These are phyloP conservation scores for Stictonetta naevosa DNA, from an alignment of 2,113 vertebrate species.

Conservation along the genomic window DNA sequence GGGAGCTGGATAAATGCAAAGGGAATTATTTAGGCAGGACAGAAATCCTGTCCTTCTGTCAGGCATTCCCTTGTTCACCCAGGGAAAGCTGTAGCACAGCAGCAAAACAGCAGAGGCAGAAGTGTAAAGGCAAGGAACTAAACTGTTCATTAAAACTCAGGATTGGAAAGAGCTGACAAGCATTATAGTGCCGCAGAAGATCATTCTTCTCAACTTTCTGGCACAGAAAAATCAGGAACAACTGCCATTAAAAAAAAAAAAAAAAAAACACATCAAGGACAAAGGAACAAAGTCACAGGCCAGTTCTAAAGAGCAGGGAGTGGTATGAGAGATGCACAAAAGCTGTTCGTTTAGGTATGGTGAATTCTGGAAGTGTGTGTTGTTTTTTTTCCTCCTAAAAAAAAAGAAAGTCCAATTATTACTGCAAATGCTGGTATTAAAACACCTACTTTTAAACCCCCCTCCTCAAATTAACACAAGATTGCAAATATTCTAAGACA, in stretches of 20 bases:
- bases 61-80: neutral
- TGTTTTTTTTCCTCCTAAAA: neutral
- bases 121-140: conserved; percentile 10
- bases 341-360: neutral
- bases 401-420: neutral
- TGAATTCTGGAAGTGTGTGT: neutral
- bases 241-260: neutral
- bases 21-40: conserved; percentile 20
- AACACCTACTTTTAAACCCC: neutral
- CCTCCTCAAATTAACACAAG: neutral
- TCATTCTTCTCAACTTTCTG: conserved; percentile 32
- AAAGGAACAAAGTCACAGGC: conserved; percentile 24
- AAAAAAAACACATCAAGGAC: neutral
- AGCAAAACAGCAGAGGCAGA: conserved; percentile 25
- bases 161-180: conserved; percentile 54
- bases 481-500: neutral
- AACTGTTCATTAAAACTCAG: conserved; percentile 56
- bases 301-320: neutral
- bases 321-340: neutral
- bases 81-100: conserved; percentile 41
- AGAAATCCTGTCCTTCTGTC: conserved; percentile 33
- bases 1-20: neutral
- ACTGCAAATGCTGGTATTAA: neutral
- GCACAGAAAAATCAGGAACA: neutral
- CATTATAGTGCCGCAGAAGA: conserved; percentile 13